Evolutionary conservation across 23 tunicate genomes (phyloP).

Genomic region (Halocynthia aurantium): DNA sequence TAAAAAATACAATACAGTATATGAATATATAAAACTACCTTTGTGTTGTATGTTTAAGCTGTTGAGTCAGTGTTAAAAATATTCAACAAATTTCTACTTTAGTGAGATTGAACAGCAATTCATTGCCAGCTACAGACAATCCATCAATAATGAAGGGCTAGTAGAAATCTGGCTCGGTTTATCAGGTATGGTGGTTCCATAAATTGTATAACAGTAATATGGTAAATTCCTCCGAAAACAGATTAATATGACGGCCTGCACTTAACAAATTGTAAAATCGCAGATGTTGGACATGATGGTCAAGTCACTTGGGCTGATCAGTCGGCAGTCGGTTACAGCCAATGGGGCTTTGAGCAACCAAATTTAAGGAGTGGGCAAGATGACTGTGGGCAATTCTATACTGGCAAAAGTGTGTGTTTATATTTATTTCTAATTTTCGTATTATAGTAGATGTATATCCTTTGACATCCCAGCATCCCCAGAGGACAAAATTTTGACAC

Average conservation of each 20-base stretch:
- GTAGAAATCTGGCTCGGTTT: slow-evolving; percentile 69
- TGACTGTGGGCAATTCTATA: slow-evolving; percentile 60
- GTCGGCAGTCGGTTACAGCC: slow-evolving; percentile 18
- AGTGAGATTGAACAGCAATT: slow-evolving; percentile 32
- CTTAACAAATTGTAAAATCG: background rate
- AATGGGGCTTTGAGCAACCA: slow-evolving; percentile 51
- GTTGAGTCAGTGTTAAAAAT: too few species aligned
- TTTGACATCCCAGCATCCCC: too few species aligned
- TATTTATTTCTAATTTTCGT: too few species aligned
- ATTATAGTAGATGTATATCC: too few species aligned
- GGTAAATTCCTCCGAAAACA: background rate
- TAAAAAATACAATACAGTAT: too few species aligned
- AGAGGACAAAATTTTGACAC: too few species aligned
- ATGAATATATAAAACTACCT: too few species aligned
- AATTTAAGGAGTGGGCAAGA: slow-evolving; percentile 19
- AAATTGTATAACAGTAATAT: background rate
- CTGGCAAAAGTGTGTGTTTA: slow-evolving; percentile 59
- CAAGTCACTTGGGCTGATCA: slow-evolving; percentile 49
- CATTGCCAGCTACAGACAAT: slow-evolving; percentile 21
- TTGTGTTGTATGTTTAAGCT: too few species aligned
- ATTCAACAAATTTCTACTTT: background rate
- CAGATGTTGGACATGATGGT: slow-evolving; percentile 48
- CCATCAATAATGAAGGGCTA: slow-evolving; percentile 39
- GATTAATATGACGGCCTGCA: background rate
- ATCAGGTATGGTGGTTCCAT: slow-evolving; percentile 28